Evolutionary conservation across 2,113 vertebrate species (phyloP), one percentile per base, ranked within the genome.

Genomic region (Gila orcuttii): DNA sequence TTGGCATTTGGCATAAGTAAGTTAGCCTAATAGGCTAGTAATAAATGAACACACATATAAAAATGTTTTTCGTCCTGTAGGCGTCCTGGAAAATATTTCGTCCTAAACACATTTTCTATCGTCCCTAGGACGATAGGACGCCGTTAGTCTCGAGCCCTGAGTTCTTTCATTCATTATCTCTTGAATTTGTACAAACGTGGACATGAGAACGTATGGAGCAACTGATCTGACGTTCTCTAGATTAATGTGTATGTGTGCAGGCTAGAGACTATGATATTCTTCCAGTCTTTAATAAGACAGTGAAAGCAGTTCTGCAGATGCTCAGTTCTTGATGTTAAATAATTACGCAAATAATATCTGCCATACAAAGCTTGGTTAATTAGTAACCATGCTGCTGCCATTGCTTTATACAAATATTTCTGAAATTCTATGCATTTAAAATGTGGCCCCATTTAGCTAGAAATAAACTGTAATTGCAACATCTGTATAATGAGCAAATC

Each of bases 131-230:
- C n/a, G n/a, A n/a, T n/a, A n/a, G n/a, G n/a, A n/a, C n/a, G n/a
- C n/a, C n/a, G n/a, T n/a, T n/a, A n/a, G n/a, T n/a, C n/a, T n/a
- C n/a, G n/a, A n/a, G n/a, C n/a, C n/a, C n/a, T n/a, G n/a, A 68
- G 36, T 42, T 75, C 50, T 60, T 69, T 31, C 25, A 25, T 52
- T 28, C 47, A 55, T 45, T 6, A 50, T 45, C 33, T 73, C 68
- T 80, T 86, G 71, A 68, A 79, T 28, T 59, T 64, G 75, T 78
- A 69, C 25, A 75, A 85, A 73, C 33, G 19, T 77, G 39, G 66
- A 68, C 59, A 47, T 12, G 23, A 25, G 31, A 31, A 3, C 25
- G n/a, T 52, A 47, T 25, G 42, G 73, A 50, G 19, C 17, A 8
- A 55, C 28, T 31, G 25, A 55, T 55, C n/a, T 71, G 68, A 19